Percentiles rank a stretch among this genome's conserved stretches.
Conservation (phyloP, 2,113 vertebrate species). For the Athene cunicularia region DNA sequence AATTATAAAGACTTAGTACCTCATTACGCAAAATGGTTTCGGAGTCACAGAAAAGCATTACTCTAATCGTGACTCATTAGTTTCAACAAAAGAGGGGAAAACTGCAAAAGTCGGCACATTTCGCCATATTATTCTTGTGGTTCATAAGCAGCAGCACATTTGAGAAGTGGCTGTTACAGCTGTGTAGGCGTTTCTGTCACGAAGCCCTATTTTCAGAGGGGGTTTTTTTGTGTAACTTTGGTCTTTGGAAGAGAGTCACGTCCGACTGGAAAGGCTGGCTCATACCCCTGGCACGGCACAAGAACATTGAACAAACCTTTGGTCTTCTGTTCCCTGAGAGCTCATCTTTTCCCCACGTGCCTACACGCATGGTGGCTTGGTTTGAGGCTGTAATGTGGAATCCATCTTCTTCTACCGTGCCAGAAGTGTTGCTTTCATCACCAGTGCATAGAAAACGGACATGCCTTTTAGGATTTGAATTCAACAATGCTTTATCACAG, state of each 20-base stretch:
- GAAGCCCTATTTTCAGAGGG: not conserved
- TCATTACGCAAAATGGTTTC: conserved; percentile 87
- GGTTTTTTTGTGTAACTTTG: not conserved
- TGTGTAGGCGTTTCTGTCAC: conserved; percentile 36
- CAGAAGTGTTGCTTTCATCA: not conserved
- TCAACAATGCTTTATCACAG: not conserved
- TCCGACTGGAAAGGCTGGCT: not conserved
- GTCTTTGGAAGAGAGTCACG: not conserved
- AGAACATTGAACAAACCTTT: not conserved
- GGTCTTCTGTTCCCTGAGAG: not conserved
- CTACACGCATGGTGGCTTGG: accelerated
- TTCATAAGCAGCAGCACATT: conserved; percentile 19
- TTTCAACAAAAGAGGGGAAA: conserved; percentile 76
- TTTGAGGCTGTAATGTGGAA: not conserved
- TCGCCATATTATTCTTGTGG: conserved; percentile 49
- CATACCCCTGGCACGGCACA: accelerated
- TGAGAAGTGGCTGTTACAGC: conserved; percentile 34
- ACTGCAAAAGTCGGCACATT: conserved; percentile 70
- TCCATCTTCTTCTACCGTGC: not conserved
- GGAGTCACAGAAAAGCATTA: conserved; percentile 81
- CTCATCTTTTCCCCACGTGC: not conserved
- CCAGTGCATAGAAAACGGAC: accelerated
- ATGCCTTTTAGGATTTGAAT: not conserved
- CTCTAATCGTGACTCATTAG: conserved; percentile 83
- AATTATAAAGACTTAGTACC: conserved; percentile 88